Base-by-base conservation (phyloP, 1,140 invertebrate species). In the Chionoecetes opilio region DNA sequence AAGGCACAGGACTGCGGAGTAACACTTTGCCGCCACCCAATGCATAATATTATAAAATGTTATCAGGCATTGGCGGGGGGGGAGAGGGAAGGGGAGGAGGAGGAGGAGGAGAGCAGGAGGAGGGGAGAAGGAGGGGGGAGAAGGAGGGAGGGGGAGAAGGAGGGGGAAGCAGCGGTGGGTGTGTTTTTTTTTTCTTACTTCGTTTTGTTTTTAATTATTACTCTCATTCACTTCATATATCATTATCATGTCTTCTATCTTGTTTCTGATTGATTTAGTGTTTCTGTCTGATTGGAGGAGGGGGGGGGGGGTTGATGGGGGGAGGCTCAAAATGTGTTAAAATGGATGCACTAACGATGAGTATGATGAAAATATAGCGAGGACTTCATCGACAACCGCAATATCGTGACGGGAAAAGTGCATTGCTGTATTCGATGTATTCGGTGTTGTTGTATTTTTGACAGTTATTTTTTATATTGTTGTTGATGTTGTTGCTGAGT, bases 21-120 rank as follows among this genome's bases (percentile, higher is more conserved):
- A 75, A 75, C 63, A n/a, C 63, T 87, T 87, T 87, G 37, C 85
- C 37, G 85, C 85, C 85, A 26, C 85, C 17, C 85, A 37, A 87
- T 87, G 85, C 85, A 87, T 87, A 87, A 87, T 34, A 87, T 87
- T 87, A n/a, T n/a, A 87, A 38, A 87, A 46, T 91, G 37, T 87
- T 34, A 87, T 87, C 32, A 87, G 37, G 85, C 21, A 0, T n/a
- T n/a, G n/a, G 85, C 85, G n/a, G 32, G 85, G 34, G 26, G 5
- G 32, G 37, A 38, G 32, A 31, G 32, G 17, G 29, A 17, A 53
- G 46, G 46, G 21, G 46, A 53, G 46, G 46, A 46, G 41, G 14
- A 14, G 46, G 46, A 53, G 46, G 46, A n/a, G 46, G 46, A 53
- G 21, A 17, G 46, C 9, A 53, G 46, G 46, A 26, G 9, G 89